Evolutionary conservation across 2,888 invertebrate species (phyloP), one percentile per base, ranked within the genome.

Genomic region (Epiblema foenella): DNA sequence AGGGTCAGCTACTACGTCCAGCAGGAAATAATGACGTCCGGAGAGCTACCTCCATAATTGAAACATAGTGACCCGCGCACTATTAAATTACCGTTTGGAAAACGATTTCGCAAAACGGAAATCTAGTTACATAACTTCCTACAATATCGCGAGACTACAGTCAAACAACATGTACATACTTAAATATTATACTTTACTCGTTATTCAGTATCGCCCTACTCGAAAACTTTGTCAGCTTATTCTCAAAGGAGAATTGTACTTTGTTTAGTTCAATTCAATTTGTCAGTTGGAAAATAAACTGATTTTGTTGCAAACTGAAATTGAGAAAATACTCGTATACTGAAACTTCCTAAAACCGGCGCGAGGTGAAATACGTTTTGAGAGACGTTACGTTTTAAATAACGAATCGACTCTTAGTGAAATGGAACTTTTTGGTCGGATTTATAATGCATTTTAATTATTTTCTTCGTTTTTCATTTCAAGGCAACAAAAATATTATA

Each of bases 231-330:
- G 84, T 83, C 81, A 85, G 82, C 83, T 85, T 87, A 83, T 85
- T 85, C 81, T 83, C 85, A 85, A 87, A 86, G 85, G 86, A 86
- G 88, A 86, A 86, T 85, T 84, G 84, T 85, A 85, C 85, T 87
- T 88, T 87, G 87, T 90, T 73, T 89, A 85, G 84, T 87, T 83
- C 84, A 86, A 86, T 87, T 85, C 88, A 90, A 91, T 91, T 90
- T 90, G 85, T 90, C 88, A 89, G 86, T 85, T 82, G 82, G 86
- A 86, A 87, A 89, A 90, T 91, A 90, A 90, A 90, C 89, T 87
- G 88, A 90, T 90, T 89, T 91, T 90, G 89, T 91, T 91, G 88
- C 85, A 86, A 91, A 90, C 89, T 90, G 87, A 89, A 90, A 90
- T 89, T 89, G 90, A 89, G 90, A 88, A 89, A 90, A 89, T 85